Conservation (phyloP, 2,113 vertebrate genomes). For the Anolis sagrei region DNA sequence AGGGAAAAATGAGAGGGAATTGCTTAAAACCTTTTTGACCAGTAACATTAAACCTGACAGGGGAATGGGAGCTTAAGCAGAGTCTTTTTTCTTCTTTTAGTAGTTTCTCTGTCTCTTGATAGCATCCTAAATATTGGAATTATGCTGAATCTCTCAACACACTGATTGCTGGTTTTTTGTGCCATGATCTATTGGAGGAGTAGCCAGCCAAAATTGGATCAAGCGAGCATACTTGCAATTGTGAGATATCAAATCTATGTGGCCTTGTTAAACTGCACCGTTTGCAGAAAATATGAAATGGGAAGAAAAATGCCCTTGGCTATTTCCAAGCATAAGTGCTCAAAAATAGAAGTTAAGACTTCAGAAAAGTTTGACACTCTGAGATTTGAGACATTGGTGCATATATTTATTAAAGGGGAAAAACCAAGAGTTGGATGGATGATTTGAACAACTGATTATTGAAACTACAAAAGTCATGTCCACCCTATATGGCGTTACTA, state of each 20-base stretch:
- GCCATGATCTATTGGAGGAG: conserved; percentile 66
- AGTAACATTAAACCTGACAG: conserved; percentile 44
- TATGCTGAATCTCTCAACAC: conserved; percentile 64
- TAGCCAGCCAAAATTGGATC: conserved; percentile 70
- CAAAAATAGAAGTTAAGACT: conserved; percentile 42
- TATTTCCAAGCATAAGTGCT: conserved; percentile 62
- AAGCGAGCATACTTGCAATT: conserved; percentile 69
- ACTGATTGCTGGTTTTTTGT: conserved; percentile 56
- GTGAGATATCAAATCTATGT: conserved; percentile 67
- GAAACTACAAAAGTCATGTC: not conserved
- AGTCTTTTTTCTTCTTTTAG: conserved; percentile 50
- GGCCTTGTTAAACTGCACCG: conserved; percentile 67
- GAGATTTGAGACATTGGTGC: conserved; percentile 43
- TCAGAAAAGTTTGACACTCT: conserved; percentile 59
- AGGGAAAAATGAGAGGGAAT: conserved; percentile 34
- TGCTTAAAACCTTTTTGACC: conserved; percentile 33
- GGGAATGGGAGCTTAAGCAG: conserved; percentile 44
- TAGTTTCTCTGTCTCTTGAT: conserved; percentile 61
- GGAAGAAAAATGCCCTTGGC: conserved; percentile 60
- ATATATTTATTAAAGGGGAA: not conserved
- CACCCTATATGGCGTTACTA: not conserved
- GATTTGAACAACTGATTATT: not conserved
- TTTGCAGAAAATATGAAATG: conserved; percentile 66
- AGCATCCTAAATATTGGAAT: conserved; percentile 61
- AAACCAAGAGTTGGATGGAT: not conserved